These are phyloP conservation scores for Hemithea aestivaria DNA, from an alignment of 2,888 invertebrate genomes.

Conservation along the genomic window DNA sequence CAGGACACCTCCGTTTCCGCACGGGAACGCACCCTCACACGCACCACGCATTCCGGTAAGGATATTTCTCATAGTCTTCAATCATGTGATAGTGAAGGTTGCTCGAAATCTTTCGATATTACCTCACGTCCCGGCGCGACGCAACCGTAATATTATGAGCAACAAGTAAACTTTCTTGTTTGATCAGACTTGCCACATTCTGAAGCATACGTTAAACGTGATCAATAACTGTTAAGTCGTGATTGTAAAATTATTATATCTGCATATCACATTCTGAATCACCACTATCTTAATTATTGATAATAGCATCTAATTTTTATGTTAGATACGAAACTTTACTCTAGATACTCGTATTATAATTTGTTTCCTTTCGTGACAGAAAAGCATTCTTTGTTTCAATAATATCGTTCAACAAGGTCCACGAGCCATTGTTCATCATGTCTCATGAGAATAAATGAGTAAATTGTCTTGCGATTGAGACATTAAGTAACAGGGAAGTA, in stretches of 20 bases:
- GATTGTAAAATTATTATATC: conserved; percentile 4
- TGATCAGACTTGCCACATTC: conserved; percentile 16
- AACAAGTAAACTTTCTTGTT: conserved; percentile 18
- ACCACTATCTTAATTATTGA: background rate
- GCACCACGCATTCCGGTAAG: conserved; percentile 55
- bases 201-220: conserved; percentile 20
- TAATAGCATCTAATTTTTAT: too few relatives aligned
- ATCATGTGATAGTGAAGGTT: conserved; percentile 53
- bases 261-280: conserved; percentile 4
- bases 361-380: too few relatives aligned
- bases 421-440: conserved; percentile 19
- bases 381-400: background rate
- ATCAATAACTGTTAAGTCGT: conserved; percentile 7
- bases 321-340: too few relatives aligned
- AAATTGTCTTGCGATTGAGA: conserved; percentile 12
- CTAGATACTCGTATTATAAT: too few relatives aligned
- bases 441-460: conserved; percentile 17
- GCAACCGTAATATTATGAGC: conserved; percentile 11
- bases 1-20: conserved; percentile 40
- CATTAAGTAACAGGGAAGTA: conserved; percentile 4
- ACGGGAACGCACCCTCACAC: conserved; percentile 36
- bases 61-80: conserved; percentile 25
- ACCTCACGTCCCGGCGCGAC: conserved; percentile 19
- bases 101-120: conserved; percentile 20
- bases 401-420: conserved; percentile 7